Evolutionary conservation across 2,113 vertebrate genomes (phyloP).

Genomic region (Dryoscopus gambensis): DNA sequence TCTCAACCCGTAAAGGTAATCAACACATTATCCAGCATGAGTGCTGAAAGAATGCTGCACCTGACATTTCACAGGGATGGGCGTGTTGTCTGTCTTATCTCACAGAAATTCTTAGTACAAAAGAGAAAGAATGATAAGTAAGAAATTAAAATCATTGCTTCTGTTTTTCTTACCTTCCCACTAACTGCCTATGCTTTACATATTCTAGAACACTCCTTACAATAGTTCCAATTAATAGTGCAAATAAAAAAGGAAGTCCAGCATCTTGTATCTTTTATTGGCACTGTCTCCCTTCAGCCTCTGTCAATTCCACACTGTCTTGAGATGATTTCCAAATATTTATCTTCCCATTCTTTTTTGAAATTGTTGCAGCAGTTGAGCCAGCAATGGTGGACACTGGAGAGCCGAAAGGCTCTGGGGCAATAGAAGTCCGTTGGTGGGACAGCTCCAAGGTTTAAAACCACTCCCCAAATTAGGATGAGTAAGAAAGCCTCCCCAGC

Average conservation of each 20-base stretch:
- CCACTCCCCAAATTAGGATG: no score
- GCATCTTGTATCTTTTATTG: background rate
- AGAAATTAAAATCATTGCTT: background rate
- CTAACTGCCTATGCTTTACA: rapidly evolving
- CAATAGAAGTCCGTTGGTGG: no score
- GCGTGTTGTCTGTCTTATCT: rapidly evolving
- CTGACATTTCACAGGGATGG: background rate
- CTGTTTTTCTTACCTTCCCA: background rate
- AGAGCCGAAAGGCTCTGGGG: no score
- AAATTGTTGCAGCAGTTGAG: background rate
- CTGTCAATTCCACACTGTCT: background rate
- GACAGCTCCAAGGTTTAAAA: no score
- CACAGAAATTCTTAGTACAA: background rate
- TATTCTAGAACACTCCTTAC: background rate
- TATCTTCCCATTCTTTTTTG: background rate
- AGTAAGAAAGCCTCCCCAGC: no score
- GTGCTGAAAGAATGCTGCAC: background rate
- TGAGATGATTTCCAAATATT: background rate
- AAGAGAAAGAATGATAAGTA: background rate
- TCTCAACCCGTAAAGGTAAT: background rate
- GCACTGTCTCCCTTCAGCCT: background rate
- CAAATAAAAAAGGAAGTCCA: background rate
- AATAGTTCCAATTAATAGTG: background rate
- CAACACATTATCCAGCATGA: background rate
- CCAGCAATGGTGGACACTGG: no score